Percentiles rank a stretch among this genome's conserved stretches.
These are phyloP conservation scores for Limnephilus marmoratus DNA, from an alignment of 2,888 invertebrate species.

Conservation along the genomic window DNA sequence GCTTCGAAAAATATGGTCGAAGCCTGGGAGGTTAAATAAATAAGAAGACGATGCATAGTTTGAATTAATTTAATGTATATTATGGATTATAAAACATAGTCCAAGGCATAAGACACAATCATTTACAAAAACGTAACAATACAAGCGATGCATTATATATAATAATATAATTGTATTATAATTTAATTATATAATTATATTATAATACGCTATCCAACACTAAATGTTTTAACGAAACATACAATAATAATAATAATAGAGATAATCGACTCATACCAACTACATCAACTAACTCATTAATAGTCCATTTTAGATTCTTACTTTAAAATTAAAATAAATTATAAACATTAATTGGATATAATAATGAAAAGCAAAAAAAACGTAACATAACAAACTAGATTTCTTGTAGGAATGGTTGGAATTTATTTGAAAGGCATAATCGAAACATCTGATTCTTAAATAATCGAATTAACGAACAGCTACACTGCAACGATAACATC, in stretches of 20 bases:
- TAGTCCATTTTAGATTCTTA: background rate
- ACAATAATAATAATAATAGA: conserved; percentile 14
- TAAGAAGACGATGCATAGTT: background rate
- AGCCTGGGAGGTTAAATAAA: background rate
- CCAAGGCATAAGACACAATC: conserved; percentile 27
- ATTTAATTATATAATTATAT: background rate
- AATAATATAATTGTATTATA: background rate
- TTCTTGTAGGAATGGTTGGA: background rate
- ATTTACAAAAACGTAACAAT: conserved; percentile 28
- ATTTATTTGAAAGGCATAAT: background rate
- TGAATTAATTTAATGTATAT: conserved; percentile 27
- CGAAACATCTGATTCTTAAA: background rate
- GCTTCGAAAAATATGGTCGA: too few species aligned
- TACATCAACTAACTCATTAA: background rate
- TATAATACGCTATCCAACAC: conserved; percentile 13
- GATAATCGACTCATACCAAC: background rate
- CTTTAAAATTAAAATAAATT: background rate
- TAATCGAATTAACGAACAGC: background rate
- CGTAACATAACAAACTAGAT: background rate
- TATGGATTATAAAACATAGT: conserved; percentile 12
- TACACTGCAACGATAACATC: too few species aligned
- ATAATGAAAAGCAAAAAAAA: background rate
- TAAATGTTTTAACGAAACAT: conserved; percentile 15
- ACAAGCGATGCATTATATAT: conserved; percentile 3
- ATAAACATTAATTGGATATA: background rate